Percentiles rank a stretch among this genome's conserved stretches.
phyloP scores from a whole-genome alignment of 2,113 vertebrate species.

The Podiceps cristatus region DNA sequence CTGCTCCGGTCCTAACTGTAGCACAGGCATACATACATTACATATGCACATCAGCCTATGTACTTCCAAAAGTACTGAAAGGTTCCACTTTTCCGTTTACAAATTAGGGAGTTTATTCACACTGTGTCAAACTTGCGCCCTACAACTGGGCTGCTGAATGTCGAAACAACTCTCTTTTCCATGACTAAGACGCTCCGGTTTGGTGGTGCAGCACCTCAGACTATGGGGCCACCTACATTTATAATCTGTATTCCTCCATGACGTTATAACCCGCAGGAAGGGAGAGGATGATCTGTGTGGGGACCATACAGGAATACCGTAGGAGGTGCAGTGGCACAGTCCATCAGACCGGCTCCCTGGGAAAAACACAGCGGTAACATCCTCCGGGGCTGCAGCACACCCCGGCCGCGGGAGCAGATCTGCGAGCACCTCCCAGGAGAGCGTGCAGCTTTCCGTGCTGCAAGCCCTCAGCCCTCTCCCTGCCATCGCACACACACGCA shows the following conservation, averaged over 20 bases:
- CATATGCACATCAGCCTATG: rapidly evolving
- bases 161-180: not conserved
- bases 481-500: not conserved
- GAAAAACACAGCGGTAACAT: not conserved
- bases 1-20: not conserved
- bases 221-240: not conserved
- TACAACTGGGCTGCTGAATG: not conserved
- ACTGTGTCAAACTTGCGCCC: not conserved
- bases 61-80: not conserved
- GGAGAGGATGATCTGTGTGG: not conserved
- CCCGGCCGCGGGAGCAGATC: not conserved
- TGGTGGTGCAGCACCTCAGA: not conserved
- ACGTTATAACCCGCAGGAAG: not conserved
- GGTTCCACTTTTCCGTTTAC: not conserved
- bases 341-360: not conserved
- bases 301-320: not conserved
- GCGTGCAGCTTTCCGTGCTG: not conserved
- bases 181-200: not conserved
- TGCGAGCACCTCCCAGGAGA: not conserved
- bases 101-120: not conserved
- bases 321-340: not conserved
- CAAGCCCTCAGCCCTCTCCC: rapidly evolving
- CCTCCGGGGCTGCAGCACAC: not conserved
- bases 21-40: too few relatives aligned
- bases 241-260: not conserved